These are phyloP conservation scores for Agrotis ipsilon DNA, from an alignment of 2,888 invertebrate species.

Conservation along the genomic window DNA sequence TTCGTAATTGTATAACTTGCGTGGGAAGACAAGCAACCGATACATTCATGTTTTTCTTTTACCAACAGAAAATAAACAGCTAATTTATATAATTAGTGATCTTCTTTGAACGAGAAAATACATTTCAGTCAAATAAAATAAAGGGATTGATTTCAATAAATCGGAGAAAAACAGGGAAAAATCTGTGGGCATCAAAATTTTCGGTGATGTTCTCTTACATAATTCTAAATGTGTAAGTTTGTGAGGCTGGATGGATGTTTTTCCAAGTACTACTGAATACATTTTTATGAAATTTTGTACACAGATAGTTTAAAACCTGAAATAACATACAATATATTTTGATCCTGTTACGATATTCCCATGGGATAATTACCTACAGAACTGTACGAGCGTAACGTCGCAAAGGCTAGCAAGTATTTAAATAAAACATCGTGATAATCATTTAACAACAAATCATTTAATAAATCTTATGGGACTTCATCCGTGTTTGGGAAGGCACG, in stretches of 20 bases:
- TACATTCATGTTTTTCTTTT: conserved; percentile 16
- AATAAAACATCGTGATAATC: conserved; percentile 3
- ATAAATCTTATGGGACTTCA: no score
- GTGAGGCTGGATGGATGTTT: no score
- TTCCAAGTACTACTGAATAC: no score
- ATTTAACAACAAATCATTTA: no score
- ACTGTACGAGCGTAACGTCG: no score
- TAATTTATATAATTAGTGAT: background rate
- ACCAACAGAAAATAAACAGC: conserved; percentile 10
- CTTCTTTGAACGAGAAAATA: conserved; percentile 1
- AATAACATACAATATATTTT: no score
- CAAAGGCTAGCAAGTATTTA: conserved; percentile 4
- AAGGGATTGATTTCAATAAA: conserved; percentile 13
- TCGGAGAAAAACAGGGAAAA: background rate
- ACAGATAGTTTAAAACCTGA: no score
- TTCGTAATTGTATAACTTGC: conserved; percentile 14
- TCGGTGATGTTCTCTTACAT: background rate
- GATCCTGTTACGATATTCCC: no score
- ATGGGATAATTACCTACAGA: no score
- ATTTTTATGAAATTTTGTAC: no score
- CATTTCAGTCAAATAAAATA: background rate
- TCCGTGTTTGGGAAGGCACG: no score
- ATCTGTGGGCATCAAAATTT: conserved; percentile 12
- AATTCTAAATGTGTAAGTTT: no score
- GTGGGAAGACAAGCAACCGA: conserved; percentile 26